A percentile compares a stretch with the other conserved stretches of the same genome.
phyloP scores from a whole-genome alignment of 2,797 vertebrate genomes.

The Diceros bicornis region DNA sequence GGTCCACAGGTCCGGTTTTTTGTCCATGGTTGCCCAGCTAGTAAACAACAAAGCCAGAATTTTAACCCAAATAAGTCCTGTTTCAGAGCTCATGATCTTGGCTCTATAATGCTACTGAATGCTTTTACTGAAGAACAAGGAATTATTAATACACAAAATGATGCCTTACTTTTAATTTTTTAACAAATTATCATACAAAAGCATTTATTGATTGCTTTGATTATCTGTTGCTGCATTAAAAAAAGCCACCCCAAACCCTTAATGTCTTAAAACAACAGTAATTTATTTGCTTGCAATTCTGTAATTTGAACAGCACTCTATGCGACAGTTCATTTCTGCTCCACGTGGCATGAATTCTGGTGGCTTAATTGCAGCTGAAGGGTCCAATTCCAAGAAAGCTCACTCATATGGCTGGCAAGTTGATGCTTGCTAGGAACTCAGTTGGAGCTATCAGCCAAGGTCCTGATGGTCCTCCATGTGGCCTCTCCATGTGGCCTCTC shows the following conservation, averaged over 20 bases:
- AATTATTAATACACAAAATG: background rate
- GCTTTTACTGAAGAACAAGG: background rate
- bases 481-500: background rate
- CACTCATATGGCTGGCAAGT: background rate
- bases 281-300: background rate
- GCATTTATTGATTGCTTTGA: background rate
- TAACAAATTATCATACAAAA: background rate
- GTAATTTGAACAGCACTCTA: background rate
- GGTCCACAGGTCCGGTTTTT: background rate
- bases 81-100: background rate
- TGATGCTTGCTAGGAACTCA: background rate
- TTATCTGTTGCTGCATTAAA: background rate
- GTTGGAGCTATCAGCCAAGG: background rate
- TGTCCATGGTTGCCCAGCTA: background rate
- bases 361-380: background rate
- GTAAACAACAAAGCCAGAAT: constrained; percentile 10
- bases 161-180: background rate
- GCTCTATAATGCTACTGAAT: background rate
- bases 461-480: background rate
- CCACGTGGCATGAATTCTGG: background rate
- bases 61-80: background rate
- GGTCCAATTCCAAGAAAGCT: background rate
- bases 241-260: background rate
- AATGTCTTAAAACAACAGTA: background rate
- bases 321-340: background rate